Percentiles rank a stretch among this genome's conserved stretches.
Evolutionary conservation across 2,888 invertebrate genomes (phyloP).

Genomic region (Prosapia bicincta): DNA sequence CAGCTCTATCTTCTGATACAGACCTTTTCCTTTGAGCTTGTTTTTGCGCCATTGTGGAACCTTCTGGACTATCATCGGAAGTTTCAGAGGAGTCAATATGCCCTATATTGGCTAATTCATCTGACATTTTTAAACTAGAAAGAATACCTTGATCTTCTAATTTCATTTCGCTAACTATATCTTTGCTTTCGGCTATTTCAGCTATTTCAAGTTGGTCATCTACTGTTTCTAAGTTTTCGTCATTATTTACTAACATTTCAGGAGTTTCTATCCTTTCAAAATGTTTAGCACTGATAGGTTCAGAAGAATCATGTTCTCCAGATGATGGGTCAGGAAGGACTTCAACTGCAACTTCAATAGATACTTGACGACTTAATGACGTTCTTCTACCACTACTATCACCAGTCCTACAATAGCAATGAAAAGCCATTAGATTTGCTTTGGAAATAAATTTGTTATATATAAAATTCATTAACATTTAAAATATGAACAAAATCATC

Average conservation of each 20-base stretch:
- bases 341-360: conserved; percentile 16
- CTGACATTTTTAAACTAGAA: conserved; percentile 35
- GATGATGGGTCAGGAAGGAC: neutral
- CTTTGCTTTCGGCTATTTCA: conserved; percentile 5
- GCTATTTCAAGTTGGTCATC: conserved; percentile 11
- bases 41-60: conserved; percentile 28
- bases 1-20: conserved; percentile 22
- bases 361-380: conserved; percentile 10
- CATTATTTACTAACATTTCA: conserved; percentile 20
- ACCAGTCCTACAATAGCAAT: conserved; percentile 9
- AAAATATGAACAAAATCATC: too few species aligned
- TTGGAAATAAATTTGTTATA: too few species aligned
- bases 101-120: conserved; percentile 51
- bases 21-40: conserved; percentile 19
- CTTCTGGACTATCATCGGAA: conserved; percentile 54
- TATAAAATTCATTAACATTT: too few species aligned
- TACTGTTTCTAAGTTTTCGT: neutral
- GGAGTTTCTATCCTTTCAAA: conserved; percentile 22
- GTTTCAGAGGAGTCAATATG: conserved; percentile 83
- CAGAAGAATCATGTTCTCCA: neutral
- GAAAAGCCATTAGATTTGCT: too few species aligned
- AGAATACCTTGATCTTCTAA: conserved; percentile 20
- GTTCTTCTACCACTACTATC: conserved; percentile 14
- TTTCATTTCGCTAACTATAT: conserved; percentile 3
- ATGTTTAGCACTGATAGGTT: conserved; percentile 13